Evolutionary conservation across 2,113 vertebrate species (phyloP).

Genomic region (cattle (Bos taurus)): ARS-UCD2.0 NC_037334.1:102853501-102854000

Average conservation of each 20-base stretch:
- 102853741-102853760: neutral
- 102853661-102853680: neutral
- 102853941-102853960: neutral
- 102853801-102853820: neutral
- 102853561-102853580: neutral
- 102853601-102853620: neutral
- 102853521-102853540: neutral
- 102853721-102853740: neutral
- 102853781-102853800: neutral
- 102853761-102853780: neutral
- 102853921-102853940: rapidly evolving
- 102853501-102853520: neutral
- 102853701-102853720: neutral
- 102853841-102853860: neutral
- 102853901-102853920: neutral
- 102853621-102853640: neutral
- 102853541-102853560: neutral
- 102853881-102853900: neutral
- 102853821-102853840: neutral
- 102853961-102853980: neutral
- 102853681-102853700: neutral
- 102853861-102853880: neutral
- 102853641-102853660: neutral
- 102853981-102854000: neutral
- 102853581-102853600: neutral